Conservation (phyloP, 2,113 vertebrate species). For the Gymnarchus niloticus region DNA sequence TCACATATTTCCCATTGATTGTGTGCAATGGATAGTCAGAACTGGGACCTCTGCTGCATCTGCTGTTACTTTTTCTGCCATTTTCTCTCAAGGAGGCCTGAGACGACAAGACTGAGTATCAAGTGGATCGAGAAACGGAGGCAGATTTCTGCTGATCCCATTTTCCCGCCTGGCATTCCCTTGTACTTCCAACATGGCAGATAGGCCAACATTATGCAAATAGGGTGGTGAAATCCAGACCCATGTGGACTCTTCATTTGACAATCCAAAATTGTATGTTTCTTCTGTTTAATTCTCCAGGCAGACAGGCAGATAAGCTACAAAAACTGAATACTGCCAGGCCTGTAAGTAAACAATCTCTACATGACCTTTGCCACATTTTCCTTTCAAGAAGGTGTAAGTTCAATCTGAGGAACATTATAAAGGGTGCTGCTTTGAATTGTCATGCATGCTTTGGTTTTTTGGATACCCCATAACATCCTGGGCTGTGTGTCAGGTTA, state of each 20-base stretch:
- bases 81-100: background rate
- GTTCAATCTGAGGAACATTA: background rate
- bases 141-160: background rate
- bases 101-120: background rate
- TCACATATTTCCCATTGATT: no score
- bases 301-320: background rate
- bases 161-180: background rate
- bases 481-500: background rate
- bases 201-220: conserved; percentile 8
- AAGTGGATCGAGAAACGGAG: background rate
- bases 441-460: background rate
- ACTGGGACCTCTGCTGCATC: background rate
- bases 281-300: background rate
- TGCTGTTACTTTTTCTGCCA: background rate
- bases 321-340: background rate
- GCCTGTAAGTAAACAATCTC: background rate
- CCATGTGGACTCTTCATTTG: background rate
- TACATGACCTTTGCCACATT: no score
- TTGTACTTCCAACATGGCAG: background rate
- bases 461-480: background rate
- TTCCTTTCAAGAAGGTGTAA: background rate
- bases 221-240: background rate
- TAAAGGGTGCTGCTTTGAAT: background rate
- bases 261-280: background rate
- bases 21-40: background rate